Evolutionary conservation across 2,113 vertebrate species (phyloP).

Genomic region (Bos indicus): DNA sequence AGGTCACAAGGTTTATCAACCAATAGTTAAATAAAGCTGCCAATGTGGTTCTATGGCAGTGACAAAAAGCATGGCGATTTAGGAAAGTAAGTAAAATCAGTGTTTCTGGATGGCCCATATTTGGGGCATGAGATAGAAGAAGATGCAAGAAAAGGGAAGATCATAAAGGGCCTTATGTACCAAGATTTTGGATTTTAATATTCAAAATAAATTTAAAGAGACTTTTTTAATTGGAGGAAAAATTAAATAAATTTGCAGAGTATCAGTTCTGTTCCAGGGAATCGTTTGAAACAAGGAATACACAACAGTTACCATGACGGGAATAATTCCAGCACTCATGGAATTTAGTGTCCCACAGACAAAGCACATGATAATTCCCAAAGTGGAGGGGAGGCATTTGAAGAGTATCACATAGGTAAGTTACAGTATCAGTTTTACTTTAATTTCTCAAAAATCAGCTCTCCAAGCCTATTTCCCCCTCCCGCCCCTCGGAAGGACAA

Average conservation of each 20-base stretch:
- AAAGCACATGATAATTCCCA: no score
- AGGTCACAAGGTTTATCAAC: neutral
- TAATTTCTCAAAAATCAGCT: neutral
- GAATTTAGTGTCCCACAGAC: neutral
- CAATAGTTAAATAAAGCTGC: neutral
- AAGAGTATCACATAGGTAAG: neutral
- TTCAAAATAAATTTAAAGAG: neutral
- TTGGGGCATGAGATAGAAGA: neutral
- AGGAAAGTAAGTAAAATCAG: neutral
- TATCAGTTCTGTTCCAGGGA: neutral
- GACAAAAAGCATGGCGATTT: neutral
- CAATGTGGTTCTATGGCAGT: neutral
- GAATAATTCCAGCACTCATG: neutral
- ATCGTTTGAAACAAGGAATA: neutral
- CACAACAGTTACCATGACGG: neutral
- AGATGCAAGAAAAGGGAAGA: neutral
- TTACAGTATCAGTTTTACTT: neutral
- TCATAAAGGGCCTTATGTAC: neutral
- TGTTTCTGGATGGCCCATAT: no score
- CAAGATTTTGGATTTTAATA: neutral
- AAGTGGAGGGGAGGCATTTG: neutral
- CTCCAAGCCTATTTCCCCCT: neutral
- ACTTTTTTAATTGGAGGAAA: neutral
- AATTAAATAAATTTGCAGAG: neutral
- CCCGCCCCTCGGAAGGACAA: neutral